A percentile compares a stretch with the other conserved stretches of the same genome.
phyloP scores from a whole-genome alignment of 1,140 invertebrate species.

The Muscidifurax raptorellus region DNA sequence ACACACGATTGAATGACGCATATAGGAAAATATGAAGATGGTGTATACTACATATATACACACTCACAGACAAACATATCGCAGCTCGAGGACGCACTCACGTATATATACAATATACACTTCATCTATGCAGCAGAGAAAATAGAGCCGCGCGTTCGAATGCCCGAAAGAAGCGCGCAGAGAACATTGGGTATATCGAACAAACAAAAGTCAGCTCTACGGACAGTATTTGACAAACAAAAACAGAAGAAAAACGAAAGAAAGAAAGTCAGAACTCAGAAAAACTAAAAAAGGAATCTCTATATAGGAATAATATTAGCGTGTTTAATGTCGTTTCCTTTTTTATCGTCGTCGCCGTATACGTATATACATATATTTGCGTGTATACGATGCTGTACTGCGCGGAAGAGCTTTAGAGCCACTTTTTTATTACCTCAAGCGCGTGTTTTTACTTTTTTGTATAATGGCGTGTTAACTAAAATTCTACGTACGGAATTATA shows the following conservation, averaged over 20 bases:
- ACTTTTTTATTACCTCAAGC: constrained; percentile 26
- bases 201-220: constrained; percentile 19
- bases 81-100: background rate
- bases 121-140: background rate
- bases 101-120: background rate
- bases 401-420: constrained; percentile 24
- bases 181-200: constrained; percentile 3
- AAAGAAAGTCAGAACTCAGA: background rate
- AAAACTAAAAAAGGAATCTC: constrained; percentile 22
- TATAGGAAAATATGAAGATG: background rate
- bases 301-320: constrained; percentile 15
- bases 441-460: constrained; percentile 32
- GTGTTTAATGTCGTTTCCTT: constrained; percentile 35
- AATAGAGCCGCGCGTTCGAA: background rate
- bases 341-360: constrained; percentile 9
- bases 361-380: background rate
- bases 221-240: background rate
- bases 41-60: background rate
- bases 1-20: constrained; percentile 8
- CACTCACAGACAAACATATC: background rate
- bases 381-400: background rate
- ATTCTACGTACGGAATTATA: constrained; percentile 3
- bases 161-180: background rate
- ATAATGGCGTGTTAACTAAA: constrained; percentile 10
- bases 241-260: background rate